Conservation (phyloP, 2,888 invertebrate species). For the Mystacides longicornis region DNA sequence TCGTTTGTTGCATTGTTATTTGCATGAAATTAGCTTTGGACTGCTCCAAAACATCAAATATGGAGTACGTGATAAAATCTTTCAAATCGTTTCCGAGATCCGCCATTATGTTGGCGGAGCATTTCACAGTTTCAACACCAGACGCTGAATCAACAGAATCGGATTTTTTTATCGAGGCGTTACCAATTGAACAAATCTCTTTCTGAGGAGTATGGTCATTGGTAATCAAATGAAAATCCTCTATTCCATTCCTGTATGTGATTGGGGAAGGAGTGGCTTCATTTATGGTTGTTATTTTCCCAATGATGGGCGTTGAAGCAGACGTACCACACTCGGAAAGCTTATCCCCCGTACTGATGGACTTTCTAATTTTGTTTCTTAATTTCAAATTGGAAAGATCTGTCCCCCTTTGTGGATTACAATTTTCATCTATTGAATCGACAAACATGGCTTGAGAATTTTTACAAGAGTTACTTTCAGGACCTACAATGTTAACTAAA, state of each 20-base stretch:
- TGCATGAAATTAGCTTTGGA: constrained; percentile 42
- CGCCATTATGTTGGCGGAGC: constrained; percentile 9
- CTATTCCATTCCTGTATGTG: constrained; percentile 7
- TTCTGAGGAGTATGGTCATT: constrained; percentile 8
- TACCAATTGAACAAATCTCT: constrained; percentile 6
- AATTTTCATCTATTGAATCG: constrained; percentile 1
- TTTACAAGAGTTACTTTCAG: neutral
- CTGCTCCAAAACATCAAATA: constrained; percentile 41
- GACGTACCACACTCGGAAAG: constrained; percentile 5
- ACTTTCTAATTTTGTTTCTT: constrained; percentile 3
- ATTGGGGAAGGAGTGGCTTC: constrained; percentile 18
- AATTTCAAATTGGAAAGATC: neutral
- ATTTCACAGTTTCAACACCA: constrained; percentile 26
- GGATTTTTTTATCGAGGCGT: constrained; percentile 10
- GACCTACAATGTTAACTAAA: constrained; percentile 19
- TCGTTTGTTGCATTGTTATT: constrained; percentile 46
- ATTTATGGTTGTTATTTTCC: constrained; percentile 8
- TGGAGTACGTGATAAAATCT: constrained; percentile 38
- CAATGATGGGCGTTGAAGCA: constrained; percentile 17
- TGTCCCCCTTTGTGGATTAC: neutral
- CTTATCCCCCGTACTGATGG: neutral
- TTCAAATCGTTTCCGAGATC: constrained; percentile 40
- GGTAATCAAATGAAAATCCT: neutral
- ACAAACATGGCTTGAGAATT: neutral
- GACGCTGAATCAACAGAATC: constrained; percentile 28